Conservation (phyloP, 2,113 vertebrate species). For the Mohoua ochrocephala region DNA sequence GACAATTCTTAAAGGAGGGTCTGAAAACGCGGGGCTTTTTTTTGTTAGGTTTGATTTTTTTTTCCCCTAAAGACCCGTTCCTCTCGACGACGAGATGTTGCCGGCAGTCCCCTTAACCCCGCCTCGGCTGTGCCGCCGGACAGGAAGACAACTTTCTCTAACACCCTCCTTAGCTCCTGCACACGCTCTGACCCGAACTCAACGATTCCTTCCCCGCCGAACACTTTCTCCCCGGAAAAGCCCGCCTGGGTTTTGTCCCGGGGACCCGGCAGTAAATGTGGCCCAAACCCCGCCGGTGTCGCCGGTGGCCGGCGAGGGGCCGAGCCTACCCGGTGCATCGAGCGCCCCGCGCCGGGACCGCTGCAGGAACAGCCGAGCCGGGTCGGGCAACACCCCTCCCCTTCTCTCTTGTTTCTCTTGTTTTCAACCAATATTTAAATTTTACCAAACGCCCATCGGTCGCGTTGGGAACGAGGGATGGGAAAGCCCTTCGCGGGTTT, state of each 20-base stretch:
- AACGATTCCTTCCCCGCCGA: neutral
- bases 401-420: accelerated
- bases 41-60: neutral
- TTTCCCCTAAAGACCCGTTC: neutral
- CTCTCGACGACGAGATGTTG: neutral
- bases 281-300: neutral
- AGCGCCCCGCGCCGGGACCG: neutral
- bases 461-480: neutral
- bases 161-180: accelerated
- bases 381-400: neutral
- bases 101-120: neutral
- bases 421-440: neutral
- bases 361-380: neutral
- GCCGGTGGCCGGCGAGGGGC: neutral
- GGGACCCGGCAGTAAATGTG: neutral
- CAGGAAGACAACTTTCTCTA: neutral
- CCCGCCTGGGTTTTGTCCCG: neutral
- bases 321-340: neutral
- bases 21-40: neutral
- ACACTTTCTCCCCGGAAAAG: neutral
- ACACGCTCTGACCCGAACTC: neutral
- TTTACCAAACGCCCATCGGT: neutral
- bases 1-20: neutral
- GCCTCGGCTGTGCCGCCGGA: neutral
- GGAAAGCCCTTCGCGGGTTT: neutral